Evolutionary conservation across 2,113 vertebrate species (phyloP), one percentile per base, ranked within the genome.

Genomic region (Monopterus albus): DNA sequence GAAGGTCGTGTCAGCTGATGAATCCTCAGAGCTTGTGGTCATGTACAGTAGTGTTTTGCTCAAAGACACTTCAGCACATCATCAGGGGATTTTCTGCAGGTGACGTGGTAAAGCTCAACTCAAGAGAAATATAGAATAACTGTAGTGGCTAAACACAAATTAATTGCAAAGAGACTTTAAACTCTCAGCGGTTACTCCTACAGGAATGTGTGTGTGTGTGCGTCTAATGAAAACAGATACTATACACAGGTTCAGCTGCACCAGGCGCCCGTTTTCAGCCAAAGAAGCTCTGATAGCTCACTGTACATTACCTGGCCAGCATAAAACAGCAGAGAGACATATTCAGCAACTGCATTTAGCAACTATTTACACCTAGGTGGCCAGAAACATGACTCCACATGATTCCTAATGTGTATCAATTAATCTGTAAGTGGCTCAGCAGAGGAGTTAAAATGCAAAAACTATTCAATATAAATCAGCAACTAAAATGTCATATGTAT

Each of bases 121-220:
- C 25, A 65, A n/a, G 6, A 72, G 20, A 26, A 33, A 51, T 40
- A 17, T 21, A 17, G 26, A 56, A 51, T 58, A 63, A 39, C 39
- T 57, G 28, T 7, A 42, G 40, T 40, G n/a, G 60, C 52, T 58
- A 43, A 51, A 56, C 43, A 58, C 20, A 43, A 61, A 63, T 63
- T 46, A 62, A 74, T 58, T 69, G 51, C 77, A 58, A 45, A 46
- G 77, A 62, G 70, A 52, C 45, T 53, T 28, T 55, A 7, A 50
- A 26, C 15, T 49, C 61, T 72, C 58, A 14, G 15, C 51, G 36
- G 52, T 25, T 40, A 21, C 7, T 7, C 33, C n/a, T 66, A 20
- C 26, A 53, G 40, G 25, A 39, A 17, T 8, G 26, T 14, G 73
- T 52, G 50, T 58, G 20, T 61, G 47, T 56, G 18, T 15, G 43